Evolutionary conservation across 2,888 invertebrate genomes (phyloP).

Genomic region (Diaperis boleti): DNA sequence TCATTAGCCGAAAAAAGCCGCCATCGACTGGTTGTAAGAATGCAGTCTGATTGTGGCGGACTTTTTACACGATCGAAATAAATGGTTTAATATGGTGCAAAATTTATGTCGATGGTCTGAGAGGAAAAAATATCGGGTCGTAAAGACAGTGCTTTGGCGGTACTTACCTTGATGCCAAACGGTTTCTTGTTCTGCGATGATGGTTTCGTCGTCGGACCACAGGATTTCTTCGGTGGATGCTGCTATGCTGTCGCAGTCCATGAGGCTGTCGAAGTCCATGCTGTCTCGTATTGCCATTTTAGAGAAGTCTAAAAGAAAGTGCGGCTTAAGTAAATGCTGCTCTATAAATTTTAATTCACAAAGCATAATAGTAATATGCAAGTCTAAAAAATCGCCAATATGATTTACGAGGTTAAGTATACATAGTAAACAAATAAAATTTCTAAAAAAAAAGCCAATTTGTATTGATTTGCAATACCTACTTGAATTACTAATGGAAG

Average conservation of each 20-base stretch:
- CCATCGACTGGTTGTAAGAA: conserved; percentile 39
- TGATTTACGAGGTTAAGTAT: no score
- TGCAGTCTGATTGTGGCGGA: conserved; percentile 34
- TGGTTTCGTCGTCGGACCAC: conserved; percentile 66
- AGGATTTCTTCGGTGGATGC: conserved; percentile 65
- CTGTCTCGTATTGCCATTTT: conserved; percentile 59
- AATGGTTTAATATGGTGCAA: conserved; percentile 37
- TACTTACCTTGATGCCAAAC: conserved; percentile 64
- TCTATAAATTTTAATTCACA: no score
- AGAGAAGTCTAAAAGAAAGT: no score
- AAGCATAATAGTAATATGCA: no score
- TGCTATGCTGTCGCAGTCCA: conserved; percentile 64
- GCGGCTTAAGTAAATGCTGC: no score
- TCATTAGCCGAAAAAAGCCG: conserved; percentile 29
- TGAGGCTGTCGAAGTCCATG: conserved; percentile 62
- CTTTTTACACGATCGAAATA: conserved; percentile 23
- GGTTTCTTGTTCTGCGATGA: conserved; percentile 64
- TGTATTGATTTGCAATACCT: no score
- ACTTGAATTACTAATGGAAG: no score
- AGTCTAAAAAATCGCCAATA: no score
- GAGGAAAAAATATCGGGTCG: no score
- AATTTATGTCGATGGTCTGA: no score
- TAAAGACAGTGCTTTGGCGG: neutral
- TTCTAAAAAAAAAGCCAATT: no score
- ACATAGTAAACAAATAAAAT: no score